Evolutionary conservation across 2,797 vertebrate species (phyloP), one percentile per base, ranked within the genome.

Genomic region (Poecilia gillii): DNA sequence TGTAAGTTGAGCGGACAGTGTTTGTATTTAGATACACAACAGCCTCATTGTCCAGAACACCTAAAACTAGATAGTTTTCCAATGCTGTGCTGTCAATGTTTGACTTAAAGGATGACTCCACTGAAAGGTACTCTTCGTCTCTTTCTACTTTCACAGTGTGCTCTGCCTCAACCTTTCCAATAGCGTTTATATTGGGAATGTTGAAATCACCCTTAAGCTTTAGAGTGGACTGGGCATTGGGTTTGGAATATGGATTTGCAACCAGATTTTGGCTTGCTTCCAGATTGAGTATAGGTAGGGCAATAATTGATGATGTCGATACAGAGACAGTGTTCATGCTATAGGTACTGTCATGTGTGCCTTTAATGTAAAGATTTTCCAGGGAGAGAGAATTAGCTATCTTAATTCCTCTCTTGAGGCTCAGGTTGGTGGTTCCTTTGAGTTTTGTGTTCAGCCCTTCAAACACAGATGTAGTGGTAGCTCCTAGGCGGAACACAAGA

Each of bases 351-450:
- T 97, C 94, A 85, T 99, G 97, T 78, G 90, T 96, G 76, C 96
- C 97, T 83, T 95, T 94, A 68, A 98, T 79, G 76, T 96, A 90
- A 11, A 0, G 9, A 84, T 94, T 94, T 84, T 94, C 96, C 91
- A 99, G 87, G 33, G 96, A 96, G 72, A 99, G 73, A 71, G 96
- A 96, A 78, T 95, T 97, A 84, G 97, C 97, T 89, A 99, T 77
- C 88, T 98, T 99, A 73, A 98, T 59, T 8, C 97, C 97, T 76
- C 95, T 96, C 89, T 96, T 97, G 77, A 94, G 96, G 45, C 95
- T 97, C 80, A 99, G 89, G 59, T 96, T 97, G 73, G 96, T 96
- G 57, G 96, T 97, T 59, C 96, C 96, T 85, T 97, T 97, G 84
- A 99, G 91, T 85, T 96, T 98, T 80, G 96, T 96, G 64, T 96